phyloP scores from a whole-genome alignment of 2,113 vertebrate species.

The Ictalurus punctatus region DNA sequence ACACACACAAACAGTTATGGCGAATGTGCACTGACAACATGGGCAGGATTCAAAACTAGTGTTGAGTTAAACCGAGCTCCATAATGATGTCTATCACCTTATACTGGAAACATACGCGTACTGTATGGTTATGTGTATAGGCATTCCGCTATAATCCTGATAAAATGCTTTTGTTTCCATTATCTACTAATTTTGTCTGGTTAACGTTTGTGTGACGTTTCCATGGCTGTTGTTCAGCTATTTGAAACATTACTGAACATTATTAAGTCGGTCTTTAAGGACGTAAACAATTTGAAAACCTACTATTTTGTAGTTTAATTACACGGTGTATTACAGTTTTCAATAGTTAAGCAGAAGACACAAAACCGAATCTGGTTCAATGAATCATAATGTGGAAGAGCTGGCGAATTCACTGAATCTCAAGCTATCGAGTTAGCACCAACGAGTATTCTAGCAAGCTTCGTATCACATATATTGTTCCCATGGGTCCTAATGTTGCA shows the following conservation, averaged over 20 bases:
- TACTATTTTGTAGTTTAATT: neutral
- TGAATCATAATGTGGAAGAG: neutral
- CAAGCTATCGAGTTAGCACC: neutral
- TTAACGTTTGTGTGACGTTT: neutral
- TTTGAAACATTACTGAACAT: neutral
- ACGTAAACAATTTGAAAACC: neutral
- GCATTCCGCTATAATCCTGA: neutral
- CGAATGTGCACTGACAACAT: slow-evolving; percentile 16
- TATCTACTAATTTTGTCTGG: neutral
- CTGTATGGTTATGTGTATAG: neutral
- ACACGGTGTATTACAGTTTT: neutral
- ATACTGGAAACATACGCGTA: neutral
- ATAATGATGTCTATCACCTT: slow-evolving; percentile 11
- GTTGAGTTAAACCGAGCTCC: slow-evolving; percentile 12
- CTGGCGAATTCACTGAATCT: neutral
- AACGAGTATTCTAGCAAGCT: neutral
- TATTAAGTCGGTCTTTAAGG: neutral
- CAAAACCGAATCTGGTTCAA: neutral
- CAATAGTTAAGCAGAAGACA: neutral
- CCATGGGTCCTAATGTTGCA: neutral
- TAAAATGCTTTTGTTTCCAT: neutral
- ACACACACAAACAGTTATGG: slow-evolving; percentile 12
- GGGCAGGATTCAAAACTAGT: slow-evolving; percentile 15
- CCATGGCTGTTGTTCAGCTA: neutral
- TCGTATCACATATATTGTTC: neutral